Evolutionary conservation across 35 echinoderm and acorn worm species (phyloP).

Genomic region (Acanthaster planci): DNA sequence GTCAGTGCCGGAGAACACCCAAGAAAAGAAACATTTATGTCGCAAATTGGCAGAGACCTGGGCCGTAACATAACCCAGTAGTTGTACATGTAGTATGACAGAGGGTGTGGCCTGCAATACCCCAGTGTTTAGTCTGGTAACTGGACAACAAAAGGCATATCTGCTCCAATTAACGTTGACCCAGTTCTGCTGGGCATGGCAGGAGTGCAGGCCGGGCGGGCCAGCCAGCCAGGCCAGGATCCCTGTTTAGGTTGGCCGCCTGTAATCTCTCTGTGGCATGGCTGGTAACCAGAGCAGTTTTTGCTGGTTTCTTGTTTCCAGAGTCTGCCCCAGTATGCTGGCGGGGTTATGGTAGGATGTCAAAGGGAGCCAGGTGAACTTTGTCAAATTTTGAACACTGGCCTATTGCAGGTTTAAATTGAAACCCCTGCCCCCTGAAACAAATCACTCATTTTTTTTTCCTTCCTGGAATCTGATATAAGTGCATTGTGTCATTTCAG

Average conservation of each 20-base stretch:
- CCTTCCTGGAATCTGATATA: too few species aligned
- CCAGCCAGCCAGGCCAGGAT: too few species aligned
- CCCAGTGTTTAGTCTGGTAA: slow-evolving; percentile 7
- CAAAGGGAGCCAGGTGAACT: not conserved
- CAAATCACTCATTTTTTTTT: too few species aligned
- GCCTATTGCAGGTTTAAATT: too few species aligned
- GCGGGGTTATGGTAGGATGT: slow-evolving; percentile 9
- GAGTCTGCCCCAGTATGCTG: slow-evolving; percentile 25
- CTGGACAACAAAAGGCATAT: slow-evolving; percentile 12
- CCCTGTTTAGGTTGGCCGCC: too few species aligned
- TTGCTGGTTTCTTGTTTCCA: slow-evolving; percentile 1
- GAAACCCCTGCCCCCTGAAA: too few species aligned
- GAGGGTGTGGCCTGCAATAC: slow-evolving; percentile 1
- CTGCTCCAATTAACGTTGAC: slow-evolving; percentile 25
- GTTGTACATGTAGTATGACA: not conserved
- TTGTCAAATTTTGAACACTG: slow-evolving; percentile 12
- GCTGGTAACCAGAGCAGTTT: not conserved
- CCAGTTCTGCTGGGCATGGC: not conserved
- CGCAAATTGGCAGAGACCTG: not conserved
- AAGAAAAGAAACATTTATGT: slow-evolving; percentile 24
- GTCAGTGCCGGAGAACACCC: not conserved
- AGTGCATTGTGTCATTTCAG: too few species aligned
- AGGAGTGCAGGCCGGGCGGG: too few species aligned
- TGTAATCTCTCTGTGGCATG: too few species aligned
- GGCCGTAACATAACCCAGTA: not conserved